Evolutionary conservation across 2,113 vertebrate genomes (phyloP), one percentile per base, ranked within the genome.

Genomic region (Apteryx mantelli): DNA sequence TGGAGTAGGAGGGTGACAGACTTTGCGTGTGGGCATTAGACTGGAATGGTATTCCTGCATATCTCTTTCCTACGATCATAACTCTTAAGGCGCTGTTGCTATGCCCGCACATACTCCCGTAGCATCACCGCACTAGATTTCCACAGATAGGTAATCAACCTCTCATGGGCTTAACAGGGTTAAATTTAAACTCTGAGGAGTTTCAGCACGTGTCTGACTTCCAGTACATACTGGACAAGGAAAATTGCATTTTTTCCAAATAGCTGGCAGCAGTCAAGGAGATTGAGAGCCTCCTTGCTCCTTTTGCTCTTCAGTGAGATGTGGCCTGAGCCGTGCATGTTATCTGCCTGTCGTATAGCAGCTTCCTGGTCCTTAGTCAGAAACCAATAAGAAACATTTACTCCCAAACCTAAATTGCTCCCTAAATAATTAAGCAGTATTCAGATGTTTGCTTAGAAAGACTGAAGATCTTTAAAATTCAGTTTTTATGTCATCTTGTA

Each of bases 281-380:
- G 18, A 26, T 15, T 60, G 28, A 6, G 52, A 2, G 28, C 19
- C 20, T 61, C 6, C 13, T 74, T 15, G 7, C n/a, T 58, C 19
- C 11, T 64, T 44, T 24, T 44, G 7, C 32, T 30, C 0, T 0
- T 34, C 22, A 7, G 4, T 74, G 76, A 86, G n/a, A 69, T 60
- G 25, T 7, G 14, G 55, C 13, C 2, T 0, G 0, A 34, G 21
- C 32, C 21, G 5, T 46, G 28, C 3, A 0, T 12, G 5, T 19
- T 86, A 11, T 11, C 56, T 82, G 76, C 53, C 21, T 55, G 25
- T 13, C 42, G 34, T 53, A 9, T 53, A 48, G 53, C 65, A 63
- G 46, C 21, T 75, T 40, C 50, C 53, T 64, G 30, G 28, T 55
- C 26, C 32, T 81, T 34, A 4, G 8, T 63, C 11, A 16, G 34